Percentiles rank a stretch among this genome's conserved stretches.
phyloP scores from a whole-genome alignment of 2,113 vertebrate species.

The Caracal caracal region DNA sequence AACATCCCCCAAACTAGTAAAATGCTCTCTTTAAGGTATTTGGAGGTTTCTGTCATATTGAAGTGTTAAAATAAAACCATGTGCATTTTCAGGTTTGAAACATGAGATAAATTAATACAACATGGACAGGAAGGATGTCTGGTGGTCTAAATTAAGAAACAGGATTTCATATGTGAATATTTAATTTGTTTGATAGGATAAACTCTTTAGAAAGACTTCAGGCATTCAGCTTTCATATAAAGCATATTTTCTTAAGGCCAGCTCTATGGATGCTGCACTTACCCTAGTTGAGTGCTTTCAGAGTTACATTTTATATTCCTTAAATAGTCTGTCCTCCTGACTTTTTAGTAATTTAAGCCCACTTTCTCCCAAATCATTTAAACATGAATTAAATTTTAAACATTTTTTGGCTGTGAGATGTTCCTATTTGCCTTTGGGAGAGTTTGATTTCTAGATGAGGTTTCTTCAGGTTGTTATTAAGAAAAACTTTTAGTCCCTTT shows the following conservation, averaged over 20 bases:
- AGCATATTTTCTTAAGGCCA: background rate
- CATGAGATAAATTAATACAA: slow-evolving; percentile 2
- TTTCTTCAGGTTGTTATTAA: background rate
- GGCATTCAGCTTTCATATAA: background rate
- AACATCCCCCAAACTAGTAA: background rate
- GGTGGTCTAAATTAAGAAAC: background rate
- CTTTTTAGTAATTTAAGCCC: background rate
- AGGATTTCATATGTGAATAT: background rate
- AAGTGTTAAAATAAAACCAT: slow-evolving; percentile 14
- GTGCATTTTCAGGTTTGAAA: slow-evolving; percentile 45
- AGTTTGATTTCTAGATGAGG: background rate
- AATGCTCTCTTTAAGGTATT: background rate
- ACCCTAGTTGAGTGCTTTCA: background rate
- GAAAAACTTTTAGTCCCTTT: background rate
- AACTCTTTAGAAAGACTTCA: background rate
- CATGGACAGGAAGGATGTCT: background rate
- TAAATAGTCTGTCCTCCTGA: background rate
- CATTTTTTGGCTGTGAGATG: background rate
- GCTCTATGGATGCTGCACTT: background rate
- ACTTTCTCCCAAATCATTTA: background rate
- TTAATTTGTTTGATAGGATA: background rate
- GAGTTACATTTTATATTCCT: slow-evolving; percentile 14
- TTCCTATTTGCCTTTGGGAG: background rate
- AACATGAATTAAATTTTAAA: background rate
- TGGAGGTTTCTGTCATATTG: background rate